phyloP scores from a whole-genome alignment of 1,140 invertebrate genomes.

The Pomacea maculata region DNA sequence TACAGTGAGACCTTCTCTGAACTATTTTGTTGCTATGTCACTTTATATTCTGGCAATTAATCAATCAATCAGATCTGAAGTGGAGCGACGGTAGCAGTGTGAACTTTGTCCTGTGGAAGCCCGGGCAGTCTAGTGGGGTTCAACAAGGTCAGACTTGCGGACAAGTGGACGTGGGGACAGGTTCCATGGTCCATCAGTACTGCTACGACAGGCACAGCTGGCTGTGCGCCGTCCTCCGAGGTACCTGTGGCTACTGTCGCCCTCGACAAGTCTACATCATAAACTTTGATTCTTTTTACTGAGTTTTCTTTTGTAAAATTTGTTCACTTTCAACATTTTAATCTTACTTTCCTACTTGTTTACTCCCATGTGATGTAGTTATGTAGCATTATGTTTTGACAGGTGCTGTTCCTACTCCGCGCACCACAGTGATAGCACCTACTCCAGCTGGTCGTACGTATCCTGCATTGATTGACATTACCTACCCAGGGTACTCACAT shows the following conservation, averaged over 20 bases:
- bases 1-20: no score
- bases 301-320: no score
- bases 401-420: conserved; percentile 22
- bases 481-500: no score
- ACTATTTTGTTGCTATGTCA: no score
- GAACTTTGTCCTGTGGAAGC: conserved; percentile 39
- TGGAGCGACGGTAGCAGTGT: conserved; percentile 44
- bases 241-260: conserved; percentile 13
- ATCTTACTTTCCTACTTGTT: no score
- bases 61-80: conserved; percentile 27
- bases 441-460: conserved; percentile 28
- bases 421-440: conserved; percentile 22
- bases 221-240: conserved; percentile 46
- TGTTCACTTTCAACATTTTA: no score
- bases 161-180: conserved; percentile 22
- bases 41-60: no score
- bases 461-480: not conserved
- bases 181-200: conserved; percentile 38
- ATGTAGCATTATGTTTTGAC: not conserved
- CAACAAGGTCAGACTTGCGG: conserved; percentile 42
- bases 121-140: conserved; percentile 36
- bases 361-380: no score
- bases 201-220: conserved; percentile 41
- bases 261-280: no score
- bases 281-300: no score